phyloP scores from a whole-genome alignment of 2,797 vertebrate genomes.

The Leuciscus waleckii region DNA sequence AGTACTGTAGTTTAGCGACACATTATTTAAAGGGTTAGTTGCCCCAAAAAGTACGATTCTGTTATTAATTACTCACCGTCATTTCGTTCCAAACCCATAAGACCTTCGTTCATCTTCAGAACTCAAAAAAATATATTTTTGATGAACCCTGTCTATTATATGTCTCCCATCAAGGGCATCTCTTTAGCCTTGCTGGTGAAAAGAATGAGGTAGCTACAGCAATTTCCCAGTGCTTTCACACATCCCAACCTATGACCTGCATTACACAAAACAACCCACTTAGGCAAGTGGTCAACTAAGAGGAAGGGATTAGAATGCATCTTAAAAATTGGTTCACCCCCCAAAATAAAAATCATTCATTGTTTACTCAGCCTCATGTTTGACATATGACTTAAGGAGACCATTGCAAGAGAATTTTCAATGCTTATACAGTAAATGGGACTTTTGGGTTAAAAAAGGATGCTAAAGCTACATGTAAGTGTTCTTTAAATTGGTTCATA shows the following conservation, averaged over 20 bases:
- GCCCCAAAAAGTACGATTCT: no score
- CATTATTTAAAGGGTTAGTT: not conserved
- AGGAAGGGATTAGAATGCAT: not conserved
- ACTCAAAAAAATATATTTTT: no score
- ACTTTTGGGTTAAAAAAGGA: not conserved
- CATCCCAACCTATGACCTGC: not conserved
- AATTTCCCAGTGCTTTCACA: not conserved
- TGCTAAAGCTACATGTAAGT: not conserved
- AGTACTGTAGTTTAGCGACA: slow-evolving; percentile 14
- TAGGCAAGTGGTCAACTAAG: not conserved
- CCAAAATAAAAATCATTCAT: not conserved
- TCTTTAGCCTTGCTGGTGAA: not conserved
- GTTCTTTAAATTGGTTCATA: not conserved
- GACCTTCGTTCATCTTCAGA: no score
- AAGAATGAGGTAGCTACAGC: not conserved
- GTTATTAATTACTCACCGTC: no score
- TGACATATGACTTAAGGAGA: not conserved
- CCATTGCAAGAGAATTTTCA: no score
- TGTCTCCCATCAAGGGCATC: not conserved
- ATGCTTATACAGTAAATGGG: not conserved
- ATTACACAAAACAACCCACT: not conserved
- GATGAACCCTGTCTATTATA: not conserved
- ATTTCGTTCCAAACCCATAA: no score
- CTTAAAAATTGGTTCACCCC: not conserved
- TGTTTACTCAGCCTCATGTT: not conserved